Evolutionary conservation across 2,888 invertebrate genomes (phyloP).

Genomic region (Drosophila borborema): DNA sequence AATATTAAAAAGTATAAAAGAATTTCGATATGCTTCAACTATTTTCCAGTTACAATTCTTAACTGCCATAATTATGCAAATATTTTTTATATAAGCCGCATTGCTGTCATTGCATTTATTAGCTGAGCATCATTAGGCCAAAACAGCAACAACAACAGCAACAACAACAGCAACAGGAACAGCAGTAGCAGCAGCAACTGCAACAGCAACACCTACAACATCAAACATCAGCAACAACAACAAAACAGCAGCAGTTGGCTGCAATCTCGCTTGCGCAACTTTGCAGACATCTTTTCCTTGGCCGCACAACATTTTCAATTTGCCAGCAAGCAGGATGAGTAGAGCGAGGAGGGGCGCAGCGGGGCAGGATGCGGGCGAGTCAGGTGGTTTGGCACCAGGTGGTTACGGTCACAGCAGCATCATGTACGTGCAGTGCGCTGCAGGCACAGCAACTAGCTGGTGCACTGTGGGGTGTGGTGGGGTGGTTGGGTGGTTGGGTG

Average conservation of each 20-base stretch:
- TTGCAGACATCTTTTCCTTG: constrained; percentile 55
- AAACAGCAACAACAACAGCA: constrained; percentile 9
- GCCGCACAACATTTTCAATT: constrained; percentile 73
- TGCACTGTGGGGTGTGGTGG: background rate
- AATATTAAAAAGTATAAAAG: background rate
- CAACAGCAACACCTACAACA: constrained; percentile 13
- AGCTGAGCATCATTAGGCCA: constrained; percentile 45
- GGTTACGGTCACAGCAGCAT: constrained; percentile 23
- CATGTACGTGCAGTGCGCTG: constrained; percentile 9
- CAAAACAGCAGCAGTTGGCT: constrained; percentile 9
- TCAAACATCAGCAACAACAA: background rate
- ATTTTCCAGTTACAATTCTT: constrained; percentile 1
- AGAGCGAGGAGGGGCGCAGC: too few species aligned
- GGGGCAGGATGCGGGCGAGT: background rate
- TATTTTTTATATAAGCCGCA: constrained; percentile 10
- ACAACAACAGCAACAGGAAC: background rate
- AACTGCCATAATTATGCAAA: constrained; percentile 37
- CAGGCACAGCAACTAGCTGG: constrained; percentile 8
- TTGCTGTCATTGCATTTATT: constrained; percentile 41
- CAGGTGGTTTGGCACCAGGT: constrained; percentile 32
- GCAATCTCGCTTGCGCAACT: constrained; percentile 62
- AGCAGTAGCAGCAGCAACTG: constrained; percentile 4
- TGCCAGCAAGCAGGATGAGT: constrained; percentile 39
- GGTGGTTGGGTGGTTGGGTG: background rate
- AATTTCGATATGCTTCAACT: background rate